A percentile compares a stretch with the other conserved stretches of the same genome.
Evolutionary conservation across 1,140 invertebrate genomes (phyloP).

Genomic region (Calosoma granatense): DNA sequence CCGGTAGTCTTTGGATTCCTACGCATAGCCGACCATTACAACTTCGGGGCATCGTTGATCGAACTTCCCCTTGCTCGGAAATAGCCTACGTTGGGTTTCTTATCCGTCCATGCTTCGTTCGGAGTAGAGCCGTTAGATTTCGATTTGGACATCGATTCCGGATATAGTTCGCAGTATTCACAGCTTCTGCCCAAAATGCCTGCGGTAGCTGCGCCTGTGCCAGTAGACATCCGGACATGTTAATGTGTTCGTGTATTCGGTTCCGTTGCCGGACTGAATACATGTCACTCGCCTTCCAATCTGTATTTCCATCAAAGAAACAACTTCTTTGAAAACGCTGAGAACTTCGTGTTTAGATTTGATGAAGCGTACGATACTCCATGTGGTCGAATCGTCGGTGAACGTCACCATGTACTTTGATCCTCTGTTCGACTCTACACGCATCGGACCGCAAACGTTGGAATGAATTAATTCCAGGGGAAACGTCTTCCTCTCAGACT

Average conservation of each 20-base stretch:
- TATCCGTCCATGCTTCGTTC: conserved; percentile 19
- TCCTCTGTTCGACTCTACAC: conserved; percentile 26
- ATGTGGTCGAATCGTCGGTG: conserved; percentile 35
- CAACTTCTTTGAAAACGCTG: conserved; percentile 29
- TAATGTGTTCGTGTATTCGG: conserved; percentile 31
- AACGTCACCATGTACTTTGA: conserved; percentile 34
- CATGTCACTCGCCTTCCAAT: conserved; percentile 23
- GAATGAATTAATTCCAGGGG: conserved; percentile 17
- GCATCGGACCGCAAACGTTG: conserved; percentile 33
- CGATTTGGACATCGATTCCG: conserved; percentile 16
- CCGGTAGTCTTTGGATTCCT: conserved; percentile 28
- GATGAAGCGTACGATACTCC: conserved; percentile 33
- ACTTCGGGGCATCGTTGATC: conserved; percentile 21
- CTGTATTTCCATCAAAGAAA: conserved; percentile 28
- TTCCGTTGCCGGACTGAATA: conserved; percentile 35
- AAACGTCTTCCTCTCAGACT: background rate
- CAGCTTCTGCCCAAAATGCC: conserved; percentile 20
- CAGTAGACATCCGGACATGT: conserved; percentile 25
- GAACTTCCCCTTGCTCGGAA: conserved; percentile 21
- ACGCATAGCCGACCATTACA: conserved; percentile 28
- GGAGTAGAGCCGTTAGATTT: conserved; percentile 14
- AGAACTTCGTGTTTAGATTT: conserved; percentile 32
- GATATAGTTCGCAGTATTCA: conserved; percentile 17
- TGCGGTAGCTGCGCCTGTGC: conserved; percentile 9
- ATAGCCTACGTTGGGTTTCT: conserved; percentile 15